phyloP scores from a whole-genome alignment of 2,888 invertebrate species.

The Zaprionus obscuricornis region DNA sequence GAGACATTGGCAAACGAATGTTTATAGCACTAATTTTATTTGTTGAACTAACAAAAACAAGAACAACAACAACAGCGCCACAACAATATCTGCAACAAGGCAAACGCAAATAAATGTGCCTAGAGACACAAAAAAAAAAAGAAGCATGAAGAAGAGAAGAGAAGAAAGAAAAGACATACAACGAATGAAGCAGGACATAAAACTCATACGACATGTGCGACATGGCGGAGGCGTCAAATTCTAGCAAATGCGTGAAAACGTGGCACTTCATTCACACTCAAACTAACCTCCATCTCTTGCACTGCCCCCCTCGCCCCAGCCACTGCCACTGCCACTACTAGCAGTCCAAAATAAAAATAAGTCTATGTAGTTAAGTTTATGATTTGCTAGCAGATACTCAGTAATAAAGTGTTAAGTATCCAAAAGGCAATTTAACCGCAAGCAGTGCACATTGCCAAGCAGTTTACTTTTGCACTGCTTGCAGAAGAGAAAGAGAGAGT shows the following conservation, averaged over 20 bases:
- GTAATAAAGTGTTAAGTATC: no score
- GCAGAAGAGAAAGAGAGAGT: slow-evolving; percentile 38
- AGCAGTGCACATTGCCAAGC: no score
- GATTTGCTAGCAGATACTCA: no score
- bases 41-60: slow-evolving; percentile 66
- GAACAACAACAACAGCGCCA: slow-evolving; percentile 12
- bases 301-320: no score
- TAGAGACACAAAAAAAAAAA: no score
- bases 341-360: no score
- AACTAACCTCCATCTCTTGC: slow-evolving; percentile 3
- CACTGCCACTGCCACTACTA: no score
- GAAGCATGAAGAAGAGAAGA: no score
- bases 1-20: slow-evolving; percentile 63
- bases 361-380: no score
- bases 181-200: slow-evolving; percentile 41
- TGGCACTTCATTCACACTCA: slow-evolving; percentile 70
- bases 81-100: slow-evolving; percentile 28
- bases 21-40: slow-evolving; percentile 76
- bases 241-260: slow-evolving; percentile 61
- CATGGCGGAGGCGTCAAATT: slow-evolving; percentile 33
- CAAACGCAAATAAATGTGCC: slow-evolving; percentile 15
- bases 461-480: slow-evolving; percentile 15
- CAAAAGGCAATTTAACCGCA: no score
- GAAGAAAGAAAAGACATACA: neutral
- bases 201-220: slow-evolving; percentile 62